phyloP scores from a whole-genome alignment of 2,888 invertebrate genomes.

The Nomada flava region DNA sequence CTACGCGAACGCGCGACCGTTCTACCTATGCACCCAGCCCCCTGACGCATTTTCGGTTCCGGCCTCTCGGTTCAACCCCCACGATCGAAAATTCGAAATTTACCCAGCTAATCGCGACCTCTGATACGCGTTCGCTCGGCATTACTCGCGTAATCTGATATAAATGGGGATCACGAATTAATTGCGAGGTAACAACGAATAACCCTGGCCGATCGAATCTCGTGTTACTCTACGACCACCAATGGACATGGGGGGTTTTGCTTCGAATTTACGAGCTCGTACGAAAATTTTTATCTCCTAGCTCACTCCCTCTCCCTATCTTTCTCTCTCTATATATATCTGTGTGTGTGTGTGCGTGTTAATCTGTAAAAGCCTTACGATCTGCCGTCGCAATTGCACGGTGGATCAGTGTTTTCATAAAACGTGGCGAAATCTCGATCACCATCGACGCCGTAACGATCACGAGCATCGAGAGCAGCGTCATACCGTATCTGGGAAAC shows the following conservation, averaged over 20 bases:
- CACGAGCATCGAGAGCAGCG: too few species aligned
- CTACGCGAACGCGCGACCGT: not conserved
- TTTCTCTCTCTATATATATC: too few species aligned
- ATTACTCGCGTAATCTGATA: slow-evolving; percentile 49
- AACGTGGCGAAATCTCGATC: slow-evolving; percentile 27
- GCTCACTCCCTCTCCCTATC: too few species aligned
- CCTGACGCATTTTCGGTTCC: not conserved
- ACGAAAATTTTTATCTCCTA: too few species aligned
- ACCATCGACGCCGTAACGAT: not conserved
- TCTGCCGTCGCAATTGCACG: not conserved
- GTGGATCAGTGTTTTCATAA: not conserved
- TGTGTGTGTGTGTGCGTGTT: too few species aligned
- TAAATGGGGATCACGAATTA: slow-evolving; percentile 38
- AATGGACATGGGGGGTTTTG: not conserved
- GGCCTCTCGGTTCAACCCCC: not conserved
- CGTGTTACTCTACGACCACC: not conserved
- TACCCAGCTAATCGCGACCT: slow-evolving; percentile 33
- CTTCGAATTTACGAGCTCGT: not conserved
- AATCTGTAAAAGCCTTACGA: not conserved
- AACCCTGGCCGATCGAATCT: not conserved
- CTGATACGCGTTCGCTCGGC: slow-evolving; percentile 16
- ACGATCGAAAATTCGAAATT: slow-evolving; percentile 47
- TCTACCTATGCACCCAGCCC: not conserved
- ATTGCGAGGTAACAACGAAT: slow-evolving; percentile 26
- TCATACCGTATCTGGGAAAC: slow-evolving; percentile 33